These are phyloP conservation scores for Tangara arthus DNA, from an alignment of 2,797 vertebrate species.

Conservation along the genomic window DNA sequence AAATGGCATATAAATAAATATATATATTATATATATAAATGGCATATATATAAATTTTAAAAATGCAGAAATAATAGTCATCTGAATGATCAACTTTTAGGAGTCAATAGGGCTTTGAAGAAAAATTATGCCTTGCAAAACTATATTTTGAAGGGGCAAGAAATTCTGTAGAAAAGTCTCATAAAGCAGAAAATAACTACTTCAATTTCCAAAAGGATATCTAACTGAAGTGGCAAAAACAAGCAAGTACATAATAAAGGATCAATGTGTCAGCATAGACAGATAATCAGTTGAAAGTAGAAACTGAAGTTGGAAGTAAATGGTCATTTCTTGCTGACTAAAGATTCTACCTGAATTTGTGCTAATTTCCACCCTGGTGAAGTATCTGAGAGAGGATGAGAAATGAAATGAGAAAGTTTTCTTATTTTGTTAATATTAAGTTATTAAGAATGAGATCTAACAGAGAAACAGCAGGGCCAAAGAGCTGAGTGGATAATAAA, in stretches of 20 bases:
- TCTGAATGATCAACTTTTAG: neutral
- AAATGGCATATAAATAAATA: neutral
- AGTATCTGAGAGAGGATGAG: neutral
- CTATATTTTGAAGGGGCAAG: neutral
- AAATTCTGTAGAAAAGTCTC: neutral
- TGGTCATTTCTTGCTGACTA: neutral
- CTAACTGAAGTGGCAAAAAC: neutral
- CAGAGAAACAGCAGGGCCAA: neutral
- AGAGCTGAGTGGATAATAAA: neutral
- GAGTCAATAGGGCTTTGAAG: neutral
- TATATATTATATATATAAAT: no score
- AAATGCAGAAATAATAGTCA: neutral
- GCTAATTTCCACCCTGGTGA: neutral
- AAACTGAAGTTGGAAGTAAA: neutral
- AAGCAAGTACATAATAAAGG: neutral
- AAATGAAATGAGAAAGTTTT: neutral
- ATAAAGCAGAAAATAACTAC: neutral
- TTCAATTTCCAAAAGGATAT: neutral
- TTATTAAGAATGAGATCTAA: neutral
- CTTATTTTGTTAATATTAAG: neutral
- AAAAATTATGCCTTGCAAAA: neutral
- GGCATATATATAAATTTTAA: no score
- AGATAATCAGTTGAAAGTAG: neutral
- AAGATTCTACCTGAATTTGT: neutral
- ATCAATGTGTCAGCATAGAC: neutral